Evolutionary conservation across 1,140 invertebrate genomes (phyloP), one percentile per base, ranked within the genome.

Genomic region (Pseudomyrmex cubaensis): DNA sequence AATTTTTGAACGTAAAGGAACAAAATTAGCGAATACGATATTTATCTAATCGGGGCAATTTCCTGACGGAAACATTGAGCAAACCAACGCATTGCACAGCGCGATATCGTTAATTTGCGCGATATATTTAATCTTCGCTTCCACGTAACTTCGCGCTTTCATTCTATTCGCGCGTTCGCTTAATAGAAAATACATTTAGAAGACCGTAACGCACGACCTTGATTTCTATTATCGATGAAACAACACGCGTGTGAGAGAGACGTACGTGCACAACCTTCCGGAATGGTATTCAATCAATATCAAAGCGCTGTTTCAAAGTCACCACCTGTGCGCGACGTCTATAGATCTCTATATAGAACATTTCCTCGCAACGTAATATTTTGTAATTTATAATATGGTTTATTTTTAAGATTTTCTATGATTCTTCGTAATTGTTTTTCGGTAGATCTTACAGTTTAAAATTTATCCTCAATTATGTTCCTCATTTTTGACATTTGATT

Each of bases 261-360:
- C 35, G 35, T 35, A 7, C 82, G 52, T 67, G 17, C 48, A 12
- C 77, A 73, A 66, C 57, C 86, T 84, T 84, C 78, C 57, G 7
- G 9, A 35, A 50, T 80, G 85, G 62, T 69, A 84, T 80, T 87
- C 75, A 87, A 87, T 87, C 86, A 75, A 87, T 87, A 87, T 84
- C 85, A 74, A 84, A 56, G 46, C 69, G 70, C 12, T 22, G 74
- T 87, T 84, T 87, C 85, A 87, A 87, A 87, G 86, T 84, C 74
- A 66, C 61, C 59, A 25, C 22, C 20, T 13, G 17, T 73, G 54
- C 35, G 5, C 35, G 5, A 35, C 5, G 35, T 35, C 35, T 7
- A 35, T 35, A 35, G 35, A 35, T 35, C 35, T 48, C 35, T 69
- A 57, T 61, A 5, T 17, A 5, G 15, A 5, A 35, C 20, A 1